phyloP scores from a whole-genome alignment of 2,113 vertebrate species.

The Onychorhynchus coronatus region DNA sequence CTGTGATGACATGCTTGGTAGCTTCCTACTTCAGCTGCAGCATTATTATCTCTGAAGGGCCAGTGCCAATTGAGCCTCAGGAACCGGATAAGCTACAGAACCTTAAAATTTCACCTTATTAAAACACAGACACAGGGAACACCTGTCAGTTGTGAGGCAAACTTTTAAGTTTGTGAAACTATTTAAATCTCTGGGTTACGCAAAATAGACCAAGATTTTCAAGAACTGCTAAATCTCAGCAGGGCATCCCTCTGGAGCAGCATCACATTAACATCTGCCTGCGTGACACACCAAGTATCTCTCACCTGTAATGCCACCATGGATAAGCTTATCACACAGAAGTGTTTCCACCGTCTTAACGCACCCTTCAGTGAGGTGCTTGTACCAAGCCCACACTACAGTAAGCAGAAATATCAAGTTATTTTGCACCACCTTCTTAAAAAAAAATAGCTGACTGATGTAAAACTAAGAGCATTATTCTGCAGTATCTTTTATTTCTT shows the following conservation, averaged over 20 bases:
- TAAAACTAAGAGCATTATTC: background rate
- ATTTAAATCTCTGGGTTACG: background rate
- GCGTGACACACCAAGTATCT: rapidly evolving
- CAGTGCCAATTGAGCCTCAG: background rate
- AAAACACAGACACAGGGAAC: background rate
- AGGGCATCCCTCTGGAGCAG: background rate
- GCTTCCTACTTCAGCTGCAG: background rate
- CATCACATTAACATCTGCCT: rapidly evolving
- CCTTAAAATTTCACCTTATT: background rate
- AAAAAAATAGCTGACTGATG: background rate
- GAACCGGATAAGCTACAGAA: background rate
- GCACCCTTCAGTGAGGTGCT: background rate
- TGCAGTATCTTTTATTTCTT: background rate
- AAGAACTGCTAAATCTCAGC: background rate
- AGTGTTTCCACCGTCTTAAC: background rate
- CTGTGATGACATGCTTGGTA: background rate
- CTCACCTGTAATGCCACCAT: background rate
- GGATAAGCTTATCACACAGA: background rate
- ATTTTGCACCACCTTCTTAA: background rate
- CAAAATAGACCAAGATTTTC: background rate
- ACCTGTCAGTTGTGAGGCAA: background rate
- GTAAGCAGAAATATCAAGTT: background rate
- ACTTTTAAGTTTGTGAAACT: background rate
- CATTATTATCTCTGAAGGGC: background rate
- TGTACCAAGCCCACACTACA: background rate